Conservation (phyloP, 2,797 vertebrate genomes). For the Gambusia yucatana region DNA sequence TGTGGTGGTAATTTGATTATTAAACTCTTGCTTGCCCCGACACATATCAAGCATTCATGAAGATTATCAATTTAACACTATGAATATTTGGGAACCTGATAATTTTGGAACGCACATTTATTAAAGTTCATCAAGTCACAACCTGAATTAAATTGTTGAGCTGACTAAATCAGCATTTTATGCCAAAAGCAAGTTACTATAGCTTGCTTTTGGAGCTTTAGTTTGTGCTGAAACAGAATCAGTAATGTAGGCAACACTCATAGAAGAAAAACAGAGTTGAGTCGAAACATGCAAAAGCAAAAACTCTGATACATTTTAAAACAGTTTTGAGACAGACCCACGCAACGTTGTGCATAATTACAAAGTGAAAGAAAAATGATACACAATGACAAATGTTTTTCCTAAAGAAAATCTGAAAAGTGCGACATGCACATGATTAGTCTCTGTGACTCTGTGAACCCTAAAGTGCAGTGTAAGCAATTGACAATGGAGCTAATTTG, state of each 20-base stretch:
- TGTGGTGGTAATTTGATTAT: constrained; percentile 26
- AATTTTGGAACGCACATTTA: constrained; percentile 31
- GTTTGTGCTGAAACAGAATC: neutral
- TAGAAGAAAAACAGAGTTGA: neutral
- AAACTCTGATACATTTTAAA: neutral
- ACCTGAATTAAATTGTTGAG: constrained; percentile 31
- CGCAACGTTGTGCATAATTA: neutral
- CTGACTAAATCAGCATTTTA: constrained; percentile 18
- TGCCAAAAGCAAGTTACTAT: constrained; percentile 1
- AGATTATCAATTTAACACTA: constrained; percentile 44
- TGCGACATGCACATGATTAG: neutral
- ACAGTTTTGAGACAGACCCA: neutral
- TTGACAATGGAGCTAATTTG: neutral
- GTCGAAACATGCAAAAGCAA: neutral
- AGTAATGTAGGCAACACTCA: neutral
- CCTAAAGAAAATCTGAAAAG: neutral
- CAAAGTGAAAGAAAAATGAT: neutral
- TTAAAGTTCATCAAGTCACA: constrained; percentile 25
- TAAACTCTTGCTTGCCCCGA: constrained; percentile 31
- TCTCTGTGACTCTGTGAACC: neutral
- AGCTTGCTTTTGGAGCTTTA: neutral
- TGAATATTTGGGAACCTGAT: constrained; percentile 23
- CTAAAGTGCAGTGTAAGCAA: neutral
- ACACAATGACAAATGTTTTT: neutral
- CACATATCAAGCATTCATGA: constrained; percentile 6